A percentile compares a stretch with the other conserved stretches of the same genome.
These are phyloP conservation scores for Caenorhabditis tropicalis DNA, from an alignment of 1,140 invertebrate species.

Conservation along the genomic window DNA sequence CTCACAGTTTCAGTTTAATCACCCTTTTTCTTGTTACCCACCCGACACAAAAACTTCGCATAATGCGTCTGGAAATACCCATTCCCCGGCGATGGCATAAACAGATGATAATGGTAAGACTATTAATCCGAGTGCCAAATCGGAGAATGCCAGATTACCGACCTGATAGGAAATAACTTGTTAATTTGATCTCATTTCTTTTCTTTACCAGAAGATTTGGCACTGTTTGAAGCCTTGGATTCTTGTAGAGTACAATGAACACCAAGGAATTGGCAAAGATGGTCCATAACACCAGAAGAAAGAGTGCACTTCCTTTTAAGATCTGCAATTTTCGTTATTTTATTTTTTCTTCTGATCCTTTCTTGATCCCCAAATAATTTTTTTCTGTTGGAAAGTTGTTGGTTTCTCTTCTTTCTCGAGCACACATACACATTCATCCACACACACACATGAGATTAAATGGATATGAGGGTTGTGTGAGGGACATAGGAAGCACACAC, in stretches of 20 bases:
- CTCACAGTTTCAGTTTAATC: not conserved
- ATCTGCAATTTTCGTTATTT: conserved; percentile 56
- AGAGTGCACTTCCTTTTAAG: conserved; percentile 65
- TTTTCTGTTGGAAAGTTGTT: not conserved
- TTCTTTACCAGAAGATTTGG: conserved; percentile 68
- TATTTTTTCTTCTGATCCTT: not conserved
- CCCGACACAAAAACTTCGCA: conserved; percentile 71
- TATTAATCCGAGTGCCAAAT: conserved; percentile 68
- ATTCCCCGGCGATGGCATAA: conserved; percentile 71
- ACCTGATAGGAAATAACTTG: conserved; percentile 55
- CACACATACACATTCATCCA: too few relatives aligned
- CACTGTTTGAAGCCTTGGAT: conserved; percentile 70
- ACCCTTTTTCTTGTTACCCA: conserved; percentile 33
- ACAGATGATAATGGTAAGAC: conserved; percentile 70
- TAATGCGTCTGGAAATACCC: conserved; percentile 69
- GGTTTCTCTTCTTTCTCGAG: not conserved
- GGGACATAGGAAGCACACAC: not conserved
- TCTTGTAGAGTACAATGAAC: conserved; percentile 71
- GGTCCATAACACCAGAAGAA: conserved; percentile 69
- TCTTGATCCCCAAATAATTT: not conserved
- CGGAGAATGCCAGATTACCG: conserved; percentile 71
- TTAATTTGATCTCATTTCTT: not conserved
- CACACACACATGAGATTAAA: conserved; percentile 25
- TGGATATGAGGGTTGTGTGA: conserved; percentile 1
- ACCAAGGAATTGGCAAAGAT: conserved; percentile 68